Percentiles rank a stretch among this genome's conserved stretches.
Evolutionary conservation across 2,888 invertebrate genomes (phyloP).

Genomic region (Tuberolachnus salignus): DNA sequence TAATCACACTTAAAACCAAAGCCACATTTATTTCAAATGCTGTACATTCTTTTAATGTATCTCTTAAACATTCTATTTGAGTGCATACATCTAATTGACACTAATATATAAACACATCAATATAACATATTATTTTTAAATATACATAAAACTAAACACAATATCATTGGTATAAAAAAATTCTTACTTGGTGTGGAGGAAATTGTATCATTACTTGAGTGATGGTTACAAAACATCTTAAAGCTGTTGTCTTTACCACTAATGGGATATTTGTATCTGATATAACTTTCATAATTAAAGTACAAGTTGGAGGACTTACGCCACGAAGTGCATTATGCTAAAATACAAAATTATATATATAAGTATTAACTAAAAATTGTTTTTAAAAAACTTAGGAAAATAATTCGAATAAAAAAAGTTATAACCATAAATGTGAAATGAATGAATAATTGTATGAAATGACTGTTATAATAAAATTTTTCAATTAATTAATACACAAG

Average conservation of each 20-base stretch:
- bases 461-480: background rate
- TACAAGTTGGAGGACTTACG: slow-evolving; percentile 70
- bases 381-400: too few species aligned
- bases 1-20: slow-evolving; percentile 41
- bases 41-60: slow-evolving; percentile 47
- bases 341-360: slow-evolving; percentile 28
- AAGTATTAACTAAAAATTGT: background rate
- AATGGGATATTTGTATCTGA: slow-evolving; percentile 63
- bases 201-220: slow-evolving; percentile 67
- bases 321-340: slow-evolving; percentile 70
- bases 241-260: slow-evolving; percentile 63
- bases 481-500: background rate
- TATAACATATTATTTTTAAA: slow-evolving; percentile 11
- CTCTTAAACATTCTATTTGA: slow-evolving; percentile 52
- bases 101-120: slow-evolving; percentile 12
- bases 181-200: slow-evolving; percentile 66
- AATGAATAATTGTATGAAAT: background rate
- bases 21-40: slow-evolving; percentile 38
- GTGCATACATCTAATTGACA: slow-evolving; percentile 48
- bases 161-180: slow-evolving; percentile 5
- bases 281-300: slow-evolving; percentile 67
- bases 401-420: background rate
- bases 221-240: slow-evolving; percentile 67
- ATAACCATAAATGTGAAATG: background rate
- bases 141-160: background rate